Percentiles rank a stretch among this genome's conserved stretches.
phyloP scores from a whole-genome alignment of 2,113 vertebrate genomes.

The Myrmophylax atrothorax region DNA sequence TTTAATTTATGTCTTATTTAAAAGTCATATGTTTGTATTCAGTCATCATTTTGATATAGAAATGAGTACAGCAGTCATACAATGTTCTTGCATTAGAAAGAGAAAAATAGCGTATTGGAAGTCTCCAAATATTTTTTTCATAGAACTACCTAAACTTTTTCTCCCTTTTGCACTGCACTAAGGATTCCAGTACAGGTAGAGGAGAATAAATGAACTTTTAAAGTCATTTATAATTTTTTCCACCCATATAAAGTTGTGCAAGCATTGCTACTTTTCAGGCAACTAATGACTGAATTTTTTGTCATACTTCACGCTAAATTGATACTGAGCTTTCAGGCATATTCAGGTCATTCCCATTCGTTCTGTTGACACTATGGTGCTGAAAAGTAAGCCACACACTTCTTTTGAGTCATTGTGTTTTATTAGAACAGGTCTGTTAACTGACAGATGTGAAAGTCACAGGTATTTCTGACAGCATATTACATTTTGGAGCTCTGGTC shows the following conservation, averaged over 20 bases:
- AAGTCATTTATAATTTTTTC: background rate
- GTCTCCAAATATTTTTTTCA: background rate
- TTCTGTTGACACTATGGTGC: background rate
- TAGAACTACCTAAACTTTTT: background rate
- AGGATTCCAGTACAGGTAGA: background rate
- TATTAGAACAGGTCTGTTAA: background rate
- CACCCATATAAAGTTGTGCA: background rate
- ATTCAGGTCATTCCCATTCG: background rate
- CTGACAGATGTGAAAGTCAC: background rate
- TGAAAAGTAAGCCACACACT: background rate
- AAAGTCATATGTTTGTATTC: background rate
- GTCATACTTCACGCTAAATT: background rate
- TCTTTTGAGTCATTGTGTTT: background rate
- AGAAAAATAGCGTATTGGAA: background rate
- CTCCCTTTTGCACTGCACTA: background rate
- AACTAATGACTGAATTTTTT: conserved; percentile 6
- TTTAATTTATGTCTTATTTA: background rate
- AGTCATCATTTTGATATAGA: background rate
- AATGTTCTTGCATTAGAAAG: background rate
- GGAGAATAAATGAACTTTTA: background rate
- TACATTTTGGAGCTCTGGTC: background rate
- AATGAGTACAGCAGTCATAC: background rate
- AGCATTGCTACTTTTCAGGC: background rate
- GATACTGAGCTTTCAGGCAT: background rate
- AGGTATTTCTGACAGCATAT: background rate